These are phyloP conservation scores for Cactoblastis cactorum DNA, from an alignment of 2,888 invertebrate species.

Conservation along the genomic window DNA sequence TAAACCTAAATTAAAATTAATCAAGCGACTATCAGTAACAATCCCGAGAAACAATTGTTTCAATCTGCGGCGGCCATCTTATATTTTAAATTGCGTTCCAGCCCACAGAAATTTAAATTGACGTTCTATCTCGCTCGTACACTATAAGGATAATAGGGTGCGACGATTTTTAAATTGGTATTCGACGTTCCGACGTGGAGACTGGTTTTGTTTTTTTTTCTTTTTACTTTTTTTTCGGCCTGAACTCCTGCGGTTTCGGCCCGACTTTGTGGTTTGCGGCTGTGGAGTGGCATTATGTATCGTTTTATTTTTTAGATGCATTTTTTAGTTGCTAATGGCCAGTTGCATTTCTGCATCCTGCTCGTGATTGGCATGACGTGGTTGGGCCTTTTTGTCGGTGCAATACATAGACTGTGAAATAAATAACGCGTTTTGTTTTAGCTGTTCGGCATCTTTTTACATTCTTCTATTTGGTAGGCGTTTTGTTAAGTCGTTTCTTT, in stretches of 20 bases:
- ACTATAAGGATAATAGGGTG: conserved; percentile 14
- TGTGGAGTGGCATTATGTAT: conserved; percentile 14
- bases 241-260: conserved; percentile 16
- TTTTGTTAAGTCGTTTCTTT: too few species aligned
- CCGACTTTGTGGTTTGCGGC: conserved; percentile 19
- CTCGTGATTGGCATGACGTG: conserved; percentile 3
- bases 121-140: conserved; percentile 19
- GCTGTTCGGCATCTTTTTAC: background rate
- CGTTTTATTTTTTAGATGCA: conserved; percentile 12
- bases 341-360: conserved; percentile 11
- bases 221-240: conserved; percentile 13
- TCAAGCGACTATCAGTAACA: conserved; percentile 18
- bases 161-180: conserved; percentile 25
- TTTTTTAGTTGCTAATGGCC: conserved; percentile 10
- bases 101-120: conserved; percentile 26
- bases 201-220: conserved; percentile 14
- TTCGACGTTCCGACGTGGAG: conserved; percentile 13
- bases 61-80: conserved; percentile 25
- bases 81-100: conserved; percentile 20
- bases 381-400: background rate
- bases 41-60: conserved; percentile 24
- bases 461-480: background rate
- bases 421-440: background rate
- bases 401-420: background rate
- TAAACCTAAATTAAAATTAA: conserved; percentile 14